These are phyloP conservation scores for Aphidius ervi DNA, from an alignment of 1,140 invertebrate species.

Conservation along the genomic window DNA sequence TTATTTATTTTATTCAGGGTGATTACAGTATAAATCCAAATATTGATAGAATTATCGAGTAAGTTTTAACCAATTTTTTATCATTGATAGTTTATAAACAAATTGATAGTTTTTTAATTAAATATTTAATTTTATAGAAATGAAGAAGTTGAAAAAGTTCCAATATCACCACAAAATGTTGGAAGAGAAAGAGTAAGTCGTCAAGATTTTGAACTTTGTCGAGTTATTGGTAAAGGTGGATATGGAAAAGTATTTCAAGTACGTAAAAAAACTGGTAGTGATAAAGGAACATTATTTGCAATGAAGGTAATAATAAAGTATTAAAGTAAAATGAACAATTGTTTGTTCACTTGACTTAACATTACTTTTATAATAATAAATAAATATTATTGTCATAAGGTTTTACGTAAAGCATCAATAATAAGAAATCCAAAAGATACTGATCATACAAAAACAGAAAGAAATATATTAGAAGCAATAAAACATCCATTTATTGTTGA, in stretches of 20 bases:
- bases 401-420: conserved; percentile 96
- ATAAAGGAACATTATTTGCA: conserved; percentile 91
- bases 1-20: conserved; percentile 51
- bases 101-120: neutral
- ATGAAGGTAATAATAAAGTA: conserved; percentile 76
- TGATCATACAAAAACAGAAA: conserved; percentile 97
- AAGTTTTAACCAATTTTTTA: conserved; percentile 49
- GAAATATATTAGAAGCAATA: conserved; percentile 97
- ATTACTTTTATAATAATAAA: conserved; percentile 9
- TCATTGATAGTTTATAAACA: neutral
- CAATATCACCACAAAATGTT: conserved; percentile 82
- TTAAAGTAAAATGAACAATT: neutral
- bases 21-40: conserved; percentile 73
- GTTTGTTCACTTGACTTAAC: neutral
- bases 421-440: conserved; percentile 99
- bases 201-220: conserved; percentile 91
- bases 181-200: conserved; percentile 80
- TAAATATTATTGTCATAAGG: conserved; percentile 25
- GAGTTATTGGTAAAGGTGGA: conserved; percentile 96
- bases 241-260: conserved; percentile 99
- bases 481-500: conserved; percentile 99
- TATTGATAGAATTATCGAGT: conserved; percentile 72
- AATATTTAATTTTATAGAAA: conserved; percentile 53
- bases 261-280: conserved; percentile 84
- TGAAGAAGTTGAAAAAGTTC: conserved; percentile 77